Percentiles rank a stretch among this genome's conserved stretches.
These are phyloP conservation scores for Stenodera caucasica DNA, from an alignment of 2,888 invertebrate species.

Conservation along the genomic window DNA sequence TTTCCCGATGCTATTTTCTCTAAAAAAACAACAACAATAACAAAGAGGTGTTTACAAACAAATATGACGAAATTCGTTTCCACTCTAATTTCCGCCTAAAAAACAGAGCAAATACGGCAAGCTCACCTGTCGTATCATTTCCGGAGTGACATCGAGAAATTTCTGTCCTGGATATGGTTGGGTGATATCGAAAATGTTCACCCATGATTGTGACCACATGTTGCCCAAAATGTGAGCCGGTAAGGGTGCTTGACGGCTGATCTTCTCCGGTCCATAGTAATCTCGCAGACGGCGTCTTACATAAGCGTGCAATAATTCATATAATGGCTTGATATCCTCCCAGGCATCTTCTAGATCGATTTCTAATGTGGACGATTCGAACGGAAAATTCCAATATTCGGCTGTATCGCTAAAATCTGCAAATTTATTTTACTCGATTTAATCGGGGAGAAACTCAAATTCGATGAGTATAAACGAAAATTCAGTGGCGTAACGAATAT, in stretches of 20 bases:
- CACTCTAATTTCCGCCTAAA: not conserved
- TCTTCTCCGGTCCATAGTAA: slow-evolving; percentile 80
- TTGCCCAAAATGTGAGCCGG: slow-evolving; percentile 87
- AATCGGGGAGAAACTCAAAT: not conserved
- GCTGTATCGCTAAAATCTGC: slow-evolving; percentile 85
- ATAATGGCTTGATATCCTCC: slow-evolving; percentile 83
- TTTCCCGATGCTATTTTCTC: not conserved
- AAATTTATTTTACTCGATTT: slow-evolving; percentile 41
- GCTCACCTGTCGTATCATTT: slow-evolving; percentile 74
- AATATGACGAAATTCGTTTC: not conserved
- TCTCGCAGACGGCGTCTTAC: slow-evolving; percentile 81
- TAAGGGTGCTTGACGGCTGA: slow-evolving; percentile 77
- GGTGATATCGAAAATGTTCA: slow-evolving; percentile 76
- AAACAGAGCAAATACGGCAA: not conserved
- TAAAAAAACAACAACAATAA: not conserved
- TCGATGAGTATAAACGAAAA: too few species aligned
- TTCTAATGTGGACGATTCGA: slow-evolving; percentile 75
- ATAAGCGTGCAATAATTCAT: slow-evolving; percentile 87
- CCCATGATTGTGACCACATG: slow-evolving; percentile 90
- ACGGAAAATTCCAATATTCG: slow-evolving; percentile 87
- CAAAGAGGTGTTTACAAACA: not conserved
- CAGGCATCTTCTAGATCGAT: slow-evolving; percentile 80
- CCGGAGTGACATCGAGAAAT: slow-evolving; percentile 79
- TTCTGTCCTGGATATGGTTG: slow-evolving; percentile 82
- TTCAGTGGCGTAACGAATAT: too few species aligned